Evolutionary conservation across 2,888 invertebrate species (phyloP), one percentile per base, ranked within the genome.

Genomic region (Meloe dianella): DNA sequence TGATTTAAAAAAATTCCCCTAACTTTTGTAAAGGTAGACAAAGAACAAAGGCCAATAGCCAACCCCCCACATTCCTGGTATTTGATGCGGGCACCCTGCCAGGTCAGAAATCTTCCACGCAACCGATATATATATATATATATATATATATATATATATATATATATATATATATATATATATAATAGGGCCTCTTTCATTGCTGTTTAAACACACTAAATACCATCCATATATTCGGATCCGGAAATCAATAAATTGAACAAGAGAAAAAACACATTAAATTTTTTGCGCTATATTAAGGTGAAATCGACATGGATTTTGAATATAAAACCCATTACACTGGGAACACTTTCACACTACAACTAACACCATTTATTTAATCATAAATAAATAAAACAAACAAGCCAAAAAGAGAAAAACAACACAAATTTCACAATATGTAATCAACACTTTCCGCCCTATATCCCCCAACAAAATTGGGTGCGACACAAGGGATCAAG

Each of bases 81-180:
- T 88, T 79, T 91, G 91, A 75, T 89, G 89, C 0, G 91, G 88
- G 70, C 91, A 85, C 58, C 90, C 91, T 0, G 89, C 91, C 12
- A 91, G 85, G 0, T 90, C 90, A 0, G 89, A 88, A 57, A 89
- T 85, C 79, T 90, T 90, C 71, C 87, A 87, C 0, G 85, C 64
- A 59, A 59, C 35, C 59, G 59, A 59, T 14, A 59, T 1, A 59
- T 20, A 41, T 57, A 58, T 0, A 9, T 5, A 17, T 6, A 24
- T 8, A 57, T 12, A 7, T 8, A 57, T 57, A 65, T 30, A 41
- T 22, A 64, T 30, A 47, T 6, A 57, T 59, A 30, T 61, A 57
- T 20, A 35, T 35, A n/a, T n/a, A n/a, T n/a, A n/a, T n/a, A n/a
- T n/a, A n/a, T n/a, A n/a, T n/a, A n/a, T n/a, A n/a, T n/a, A n/a